Base-by-base conservation (phyloP, 2,797 vertebrate genomes). In the Lagothrix lagotricha region DNA sequence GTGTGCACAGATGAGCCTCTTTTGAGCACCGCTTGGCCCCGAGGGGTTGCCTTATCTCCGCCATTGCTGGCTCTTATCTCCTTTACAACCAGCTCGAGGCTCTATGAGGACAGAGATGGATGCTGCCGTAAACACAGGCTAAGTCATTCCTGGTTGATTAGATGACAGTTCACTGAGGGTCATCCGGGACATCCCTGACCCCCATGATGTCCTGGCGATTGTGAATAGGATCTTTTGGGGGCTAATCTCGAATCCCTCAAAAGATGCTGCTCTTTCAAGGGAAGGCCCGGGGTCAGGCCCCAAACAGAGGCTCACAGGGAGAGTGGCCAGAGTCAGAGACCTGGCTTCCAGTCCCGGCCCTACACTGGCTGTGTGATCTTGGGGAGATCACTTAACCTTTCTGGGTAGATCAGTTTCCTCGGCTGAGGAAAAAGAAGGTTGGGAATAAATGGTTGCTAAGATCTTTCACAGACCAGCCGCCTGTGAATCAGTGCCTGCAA, bases 41-140 rank as follows among this genome's bases (percentile, higher is more conserved):
- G 3, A 7, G 36, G 13, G 87, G 76, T 88, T 44, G 46, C 75
- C 85, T 61, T 94, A 82, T 92, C 88, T 92, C 1, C 0, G 30
- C 36, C 77, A 36, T 44, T 52, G 82, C 72, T 76, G 77, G 58
- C 54, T 95, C 54, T 97, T 97, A 98, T 96, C 97, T 92, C 61
- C 77, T 93, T 86, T 92, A 88, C 28, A 83, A 83, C 90, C 92
- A 70, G 67, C 58, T 20, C 0, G 10, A 97, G 94, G 36, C 81
- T 88, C 93, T 36, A 26, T 61, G 76, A 94, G 73, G 75, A 83
- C 72, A 73, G 41, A 61, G 86, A 83, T 30, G 33, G 73, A 90
- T 90, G 86, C 17, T 39, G 75, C 86, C 7, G 0, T 85, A 96
- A 94, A 98, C 94, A 97, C 30, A 94, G 93, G 87, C 93, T 58